Evolutionary conservation across 2,888 invertebrate species (phyloP).

Genomic region (Clunio marinus): DNA sequence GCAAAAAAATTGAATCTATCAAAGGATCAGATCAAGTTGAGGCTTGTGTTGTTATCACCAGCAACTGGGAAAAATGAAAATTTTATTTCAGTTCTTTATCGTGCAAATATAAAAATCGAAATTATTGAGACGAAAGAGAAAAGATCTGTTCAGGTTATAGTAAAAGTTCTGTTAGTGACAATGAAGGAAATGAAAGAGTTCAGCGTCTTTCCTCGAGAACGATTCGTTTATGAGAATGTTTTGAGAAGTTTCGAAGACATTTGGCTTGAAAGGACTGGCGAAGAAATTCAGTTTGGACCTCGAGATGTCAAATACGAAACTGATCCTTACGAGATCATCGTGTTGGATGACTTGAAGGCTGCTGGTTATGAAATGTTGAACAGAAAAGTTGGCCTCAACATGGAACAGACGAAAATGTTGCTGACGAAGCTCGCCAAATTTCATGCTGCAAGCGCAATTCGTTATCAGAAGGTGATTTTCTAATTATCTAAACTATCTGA

Average conservation of each 20-base stretch:
- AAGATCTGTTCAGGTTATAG: slow-evolving; percentile 11
- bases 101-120: slow-evolving; percentile 27
- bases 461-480: slow-evolving; percentile 27
- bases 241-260: slow-evolving; percentile 19
- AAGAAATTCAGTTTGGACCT: slow-evolving; percentile 22
- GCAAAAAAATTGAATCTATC: slow-evolving; percentile 23
- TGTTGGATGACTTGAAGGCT: slow-evolving; percentile 32
- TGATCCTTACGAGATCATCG: slow-evolving; percentile 29
- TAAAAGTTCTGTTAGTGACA: slow-evolving; percentile 12
- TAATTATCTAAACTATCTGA: no score
- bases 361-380: slow-evolving; percentile 18
- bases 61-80: slow-evolving; percentile 38
- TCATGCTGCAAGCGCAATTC: slow-evolving; percentile 26
- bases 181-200: slow-evolving; percentile 13
- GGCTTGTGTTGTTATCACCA: slow-evolving; percentile 3
- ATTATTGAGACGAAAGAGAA: background rate
- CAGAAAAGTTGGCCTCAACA: slow-evolving; percentile 23
- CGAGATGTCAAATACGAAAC: background rate
- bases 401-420: slow-evolving; percentile 16
- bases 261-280: slow-evolving; percentile 9
- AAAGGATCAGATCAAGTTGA: slow-evolving; percentile 1
- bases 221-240: slow-evolving; percentile 11
- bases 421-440: slow-evolving; percentile 36
- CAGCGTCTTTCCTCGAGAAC: slow-evolving; percentile 21
- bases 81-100: slow-evolving; percentile 10